Evolutionary conservation across 1,140 invertebrate species (phyloP), one percentile per base, ranked within the genome.

Genomic region (Zophobas morio): DNA sequence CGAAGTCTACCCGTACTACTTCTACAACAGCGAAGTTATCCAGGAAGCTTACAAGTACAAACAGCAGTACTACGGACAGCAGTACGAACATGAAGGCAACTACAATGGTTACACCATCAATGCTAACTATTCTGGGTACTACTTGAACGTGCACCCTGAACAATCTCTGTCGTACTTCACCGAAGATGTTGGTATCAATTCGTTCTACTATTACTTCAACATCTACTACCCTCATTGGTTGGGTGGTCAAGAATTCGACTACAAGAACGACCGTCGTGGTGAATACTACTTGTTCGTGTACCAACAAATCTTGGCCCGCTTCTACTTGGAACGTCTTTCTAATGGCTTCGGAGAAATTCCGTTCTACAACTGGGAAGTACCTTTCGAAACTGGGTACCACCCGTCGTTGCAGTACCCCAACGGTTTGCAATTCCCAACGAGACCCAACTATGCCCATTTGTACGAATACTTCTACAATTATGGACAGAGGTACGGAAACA

Each of bases 101-200:
- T 87, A 88, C 37, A 86, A 87, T 46, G 88, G 75, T 8, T 78
- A 80, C 63, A 88, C 84, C 1, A 86, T 89, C 63, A 81, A 85
- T 39, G 87, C 86, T 72, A 92, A 91, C 81, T 88, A 89, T 77
- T 90, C 90, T n/a, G 84, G 88, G 0, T 88, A 77, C 46, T 80
- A 84, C 51, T 35, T 83, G 66, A 84, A 83, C 37, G 49, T 84
- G 89, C 74, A 88, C 60, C 86, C 83, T 6, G 84, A 87, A 82
- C 88, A 90, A 74, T 86, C 89, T 66, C 60, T 95, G 32, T 87
- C 88, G 33, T 95, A 95, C 84, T 95, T 92, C 87, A 92, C 92
- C 0, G 91, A 95, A 78, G 94, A 94, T 84, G 86, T 91, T 71
- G 90, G 90, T 75, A 86, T 94, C n/a, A 93, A 94, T 81, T 84